phyloP scores from a whole-genome alignment of 2,113 vertebrate genomes.

The Polypterus bichir region DNA sequence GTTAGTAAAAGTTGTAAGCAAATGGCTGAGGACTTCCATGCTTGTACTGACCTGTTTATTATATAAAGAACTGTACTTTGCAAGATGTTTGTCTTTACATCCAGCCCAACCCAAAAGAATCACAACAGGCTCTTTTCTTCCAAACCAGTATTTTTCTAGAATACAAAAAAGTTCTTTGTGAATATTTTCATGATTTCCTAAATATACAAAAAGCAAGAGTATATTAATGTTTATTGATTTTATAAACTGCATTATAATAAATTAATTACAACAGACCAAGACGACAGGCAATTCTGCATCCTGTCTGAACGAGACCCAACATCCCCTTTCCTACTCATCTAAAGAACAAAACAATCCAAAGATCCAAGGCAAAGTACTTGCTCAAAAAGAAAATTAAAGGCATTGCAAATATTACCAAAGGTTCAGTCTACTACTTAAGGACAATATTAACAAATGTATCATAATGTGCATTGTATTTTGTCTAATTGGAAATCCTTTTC shows the following conservation, averaged over 20 bases:
- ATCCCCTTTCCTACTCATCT: not conserved
- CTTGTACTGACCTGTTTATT: slow-evolving; percentile 61
- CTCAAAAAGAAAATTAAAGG: too few relatives aligned
- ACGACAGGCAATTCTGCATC: not conserved
- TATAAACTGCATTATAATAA: not conserved
- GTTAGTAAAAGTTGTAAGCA: too few relatives aligned
- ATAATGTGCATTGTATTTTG: too few relatives aligned
- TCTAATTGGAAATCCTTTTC: too few relatives aligned
- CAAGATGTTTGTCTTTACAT: slow-evolving; percentile 74
- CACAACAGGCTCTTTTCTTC: slow-evolving; percentile 68
- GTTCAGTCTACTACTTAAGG: too few relatives aligned
- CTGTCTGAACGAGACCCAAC: not conserved
- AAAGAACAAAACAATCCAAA: not conserved
- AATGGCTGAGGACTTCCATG: not conserved
- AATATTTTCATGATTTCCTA: not conserved
- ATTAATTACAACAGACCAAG: not conserved
- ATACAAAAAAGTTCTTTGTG: slow-evolving; percentile 4
- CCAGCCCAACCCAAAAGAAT: slow-evolving; percentile 93
- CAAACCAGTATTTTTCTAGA: slow-evolving; percentile 49
- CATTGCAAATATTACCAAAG: too few relatives aligned
- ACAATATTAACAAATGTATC: too few relatives aligned
- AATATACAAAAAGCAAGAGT: slow-evolving; percentile 1
- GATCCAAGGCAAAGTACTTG: too few relatives aligned
- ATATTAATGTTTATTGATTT: not conserved
- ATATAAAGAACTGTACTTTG: slow-evolving; percentile 87